Base-by-base conservation (phyloP, 2,113 vertebrate species). In the Pteropus alecto region DNA sequence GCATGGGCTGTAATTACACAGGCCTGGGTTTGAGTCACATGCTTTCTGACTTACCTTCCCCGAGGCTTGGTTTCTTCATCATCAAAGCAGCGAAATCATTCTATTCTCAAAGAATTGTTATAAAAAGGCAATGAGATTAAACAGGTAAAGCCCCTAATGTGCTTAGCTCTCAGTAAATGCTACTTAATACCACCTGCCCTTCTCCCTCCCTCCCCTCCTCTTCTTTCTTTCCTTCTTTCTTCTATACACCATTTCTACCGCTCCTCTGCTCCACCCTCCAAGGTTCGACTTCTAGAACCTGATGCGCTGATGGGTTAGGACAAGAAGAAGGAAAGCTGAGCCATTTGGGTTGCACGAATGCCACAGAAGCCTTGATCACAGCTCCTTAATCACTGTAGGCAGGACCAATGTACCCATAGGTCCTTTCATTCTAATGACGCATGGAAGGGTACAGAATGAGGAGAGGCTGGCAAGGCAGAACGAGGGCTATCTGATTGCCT, bases 401-500 rank as follows among this genome's bases (percentile, higher is more conserved):
- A 65, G 48, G 43, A 28, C n/a, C 6, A 2, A 2, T 41, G 30
- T 4, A 28, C 21, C 3, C 0, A 2, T 0, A 3, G 14, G 12
- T 38, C 54, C 41, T 76, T 58, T 4, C 6, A 21, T 35, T 26
- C 22, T 12, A 38, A 15, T 11, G 30, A 48, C 56, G 15, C 2
- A 0, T 15, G 19, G 11, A 3, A 13, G 24, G 30, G 13, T 22
- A 19, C 61, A 61, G 96, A 92, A 65, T 90, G 90, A 82, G 95
- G 81, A 68, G 74, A 89, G 33, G 93, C 92, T 92, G 58, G 48
- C 95, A 84, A 94, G 88, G 78, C 76, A 78, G 88, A 97, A 93
- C 65, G 71, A 96, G 70, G 92, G 93, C 92, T 96, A 85, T 93
- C 97, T 71, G 95, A 97, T 74, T 60, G 33, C 81, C 74, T 26